phyloP scores from a whole-genome alignment of 2,888 invertebrate species.

The Unio pictorum region DNA sequence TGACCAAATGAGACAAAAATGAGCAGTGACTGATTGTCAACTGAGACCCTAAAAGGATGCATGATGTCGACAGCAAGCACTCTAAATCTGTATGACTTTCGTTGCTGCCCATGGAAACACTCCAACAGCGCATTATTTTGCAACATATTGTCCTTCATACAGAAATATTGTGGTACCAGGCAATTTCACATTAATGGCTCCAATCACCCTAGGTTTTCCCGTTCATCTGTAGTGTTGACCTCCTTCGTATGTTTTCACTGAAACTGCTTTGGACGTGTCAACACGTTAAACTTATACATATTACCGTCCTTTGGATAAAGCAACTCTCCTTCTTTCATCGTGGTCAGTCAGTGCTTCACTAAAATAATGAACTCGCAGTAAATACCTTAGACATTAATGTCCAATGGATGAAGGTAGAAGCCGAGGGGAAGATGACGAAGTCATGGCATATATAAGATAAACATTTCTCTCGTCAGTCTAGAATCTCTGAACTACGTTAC shows the following conservation, averaged over 20 bases:
- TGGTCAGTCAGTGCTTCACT: slow-evolving; percentile 3
- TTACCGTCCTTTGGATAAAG: slow-evolving; percentile 3
- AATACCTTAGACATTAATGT: no score
- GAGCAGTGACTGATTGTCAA: slow-evolving; percentile 40
- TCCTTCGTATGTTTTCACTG: slow-evolving; percentile 3
- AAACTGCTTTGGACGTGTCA: neutral
- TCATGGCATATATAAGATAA: no score
- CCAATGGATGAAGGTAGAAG: no score
- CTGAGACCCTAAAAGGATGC: slow-evolving; percentile 42
- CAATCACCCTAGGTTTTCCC: slow-evolving; percentile 16
- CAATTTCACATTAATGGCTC: slow-evolving; percentile 36
- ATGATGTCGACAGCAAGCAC: slow-evolving; percentile 42
- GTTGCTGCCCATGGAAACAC: slow-evolving; percentile 17
- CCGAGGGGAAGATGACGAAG: no score
- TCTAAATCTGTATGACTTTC: slow-evolving; percentile 35
- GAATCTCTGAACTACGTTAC: no score
- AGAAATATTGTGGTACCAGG: slow-evolving; percentile 47
- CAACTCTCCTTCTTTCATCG: slow-evolving; percentile 5
- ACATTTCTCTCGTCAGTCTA: no score
- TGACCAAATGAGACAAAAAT: slow-evolving; percentile 45
- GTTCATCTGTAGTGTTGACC: slow-evolving; percentile 34
- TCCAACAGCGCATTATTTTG: slow-evolving; percentile 18
- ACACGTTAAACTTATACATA: slow-evolving; percentile 1
- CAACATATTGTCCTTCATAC: slow-evolving; percentile 34
- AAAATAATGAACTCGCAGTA: no score